Evolutionary conservation across 1,140 invertebrate genomes (phyloP), one percentile per base, ranked within the genome.

Genomic region (Tetragonula clypearis): DNA sequence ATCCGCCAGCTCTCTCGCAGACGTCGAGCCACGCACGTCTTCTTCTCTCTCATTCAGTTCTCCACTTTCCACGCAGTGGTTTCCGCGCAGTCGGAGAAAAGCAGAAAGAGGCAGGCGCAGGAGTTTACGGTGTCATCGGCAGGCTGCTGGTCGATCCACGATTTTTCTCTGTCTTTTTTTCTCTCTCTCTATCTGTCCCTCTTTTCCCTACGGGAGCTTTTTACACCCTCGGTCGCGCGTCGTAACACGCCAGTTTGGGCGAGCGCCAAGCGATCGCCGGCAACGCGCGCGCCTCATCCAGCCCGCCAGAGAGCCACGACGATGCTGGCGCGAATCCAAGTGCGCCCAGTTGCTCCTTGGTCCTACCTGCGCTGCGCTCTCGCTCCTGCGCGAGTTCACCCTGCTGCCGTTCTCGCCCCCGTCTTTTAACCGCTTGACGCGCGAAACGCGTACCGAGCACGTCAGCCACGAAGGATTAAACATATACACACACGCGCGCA

Each of bases 271-370:
- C 71, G 35, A 66, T 30, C 68, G 72, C 60, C 49, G 19, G 60
- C 74, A 55, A 77, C 77, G 79, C 5, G 79, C 5, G 76, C 5
- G 76, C 30, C 77, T 65, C 60, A n/a, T 41, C 66, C 6, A 66
- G 66, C 30, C 41, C 66, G 9, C 56, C 77, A 69, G 83, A 69
- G 83, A 35, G 35, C 60, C 77, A 87, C 86, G 77, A 91, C 86
- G 84, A 88, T 56, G 69, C 55, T 88, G 88, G 88, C 86, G 66
- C 68, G 21, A 26, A 58, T 86, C 90, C 88, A 91, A 84, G 85
- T 71, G 79, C 74, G 35, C 65, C 62, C 69, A 84, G 75, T 72
- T 82, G 60, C 79, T 69, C 53, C 72, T 62, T 55, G 71, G 60
- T 73, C 78, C 68, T 74, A 82, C 65, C 80, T 77, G 80, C 35